Conservation (phyloP, 2,113 vertebrate genomes). For the Otolemur garnettii region DNA sequence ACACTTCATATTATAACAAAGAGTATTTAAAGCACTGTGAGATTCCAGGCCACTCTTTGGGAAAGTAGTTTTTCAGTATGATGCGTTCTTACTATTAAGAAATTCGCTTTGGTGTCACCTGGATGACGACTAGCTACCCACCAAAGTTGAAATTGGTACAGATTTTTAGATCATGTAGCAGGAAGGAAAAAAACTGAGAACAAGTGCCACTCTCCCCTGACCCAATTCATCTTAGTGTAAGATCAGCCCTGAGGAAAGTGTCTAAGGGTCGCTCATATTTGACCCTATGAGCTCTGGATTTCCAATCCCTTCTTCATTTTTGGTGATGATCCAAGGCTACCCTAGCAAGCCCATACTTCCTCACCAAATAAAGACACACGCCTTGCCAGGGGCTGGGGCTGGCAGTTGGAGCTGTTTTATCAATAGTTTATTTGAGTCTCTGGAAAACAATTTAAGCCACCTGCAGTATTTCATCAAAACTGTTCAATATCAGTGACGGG, state of each 20-base stretch:
- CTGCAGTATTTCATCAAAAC: conserved; percentile 42
- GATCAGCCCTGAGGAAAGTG: neutral
- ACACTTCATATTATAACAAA: neutral
- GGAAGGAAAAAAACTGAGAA: neutral
- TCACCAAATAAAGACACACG: conserved; percentile 7
- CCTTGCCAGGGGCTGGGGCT: neutral
- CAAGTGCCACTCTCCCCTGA: neutral
- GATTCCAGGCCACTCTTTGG: neutral
- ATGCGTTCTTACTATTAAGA: neutral
- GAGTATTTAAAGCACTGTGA: neutral
- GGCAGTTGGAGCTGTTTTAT: neutral
- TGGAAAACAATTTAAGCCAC: conserved; percentile 38
- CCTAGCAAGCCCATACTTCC: neutral
- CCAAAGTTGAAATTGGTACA: neutral
- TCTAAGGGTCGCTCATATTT: neutral
- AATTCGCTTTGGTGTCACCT: neutral
- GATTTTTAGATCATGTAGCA: neutral
- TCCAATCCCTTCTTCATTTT: conserved; percentile 28
- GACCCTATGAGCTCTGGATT: neutral
- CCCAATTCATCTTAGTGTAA: neutral
- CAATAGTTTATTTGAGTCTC: neutral
- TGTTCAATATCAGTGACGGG: conserved; percentile 21
- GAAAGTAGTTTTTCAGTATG: conserved; percentile 15
- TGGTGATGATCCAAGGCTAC: neutral
- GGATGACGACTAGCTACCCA: neutral